Conservation (phyloP, 37 sponge, comb jelly and placozoan genomes). For the Corticium candelabrum region DNA sequence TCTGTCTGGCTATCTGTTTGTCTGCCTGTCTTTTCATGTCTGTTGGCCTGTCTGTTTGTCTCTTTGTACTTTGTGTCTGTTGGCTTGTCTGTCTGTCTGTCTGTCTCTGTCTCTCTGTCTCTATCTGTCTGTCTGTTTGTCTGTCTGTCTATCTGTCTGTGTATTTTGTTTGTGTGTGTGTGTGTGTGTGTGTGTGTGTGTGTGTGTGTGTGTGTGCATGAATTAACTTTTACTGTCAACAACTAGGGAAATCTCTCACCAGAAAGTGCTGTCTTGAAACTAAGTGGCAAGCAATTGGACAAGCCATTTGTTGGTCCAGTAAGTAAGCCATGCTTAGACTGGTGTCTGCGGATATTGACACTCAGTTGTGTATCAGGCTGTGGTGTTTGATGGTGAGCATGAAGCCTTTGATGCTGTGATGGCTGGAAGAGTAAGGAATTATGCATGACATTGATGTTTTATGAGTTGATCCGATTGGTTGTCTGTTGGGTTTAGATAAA, state of each 20-base stretch:
- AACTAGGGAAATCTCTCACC: constrained; percentile 1
- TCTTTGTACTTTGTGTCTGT: too few species aligned
- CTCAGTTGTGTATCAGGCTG: constrained; percentile 19
- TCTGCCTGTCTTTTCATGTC: not conserved
- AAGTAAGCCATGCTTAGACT: constrained; percentile 9
- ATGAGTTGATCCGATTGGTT: not conserved
- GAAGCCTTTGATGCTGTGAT: constrained; percentile 52
- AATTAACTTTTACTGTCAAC: not conserved
- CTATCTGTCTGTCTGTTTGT: too few species aligned
- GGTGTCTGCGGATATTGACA: not conserved
- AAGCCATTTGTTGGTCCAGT: constrained; percentile 58
- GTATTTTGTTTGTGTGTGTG: not conserved
- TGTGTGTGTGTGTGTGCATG: not conserved
- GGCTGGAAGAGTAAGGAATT: constrained; percentile 27
- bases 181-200: not conserved
- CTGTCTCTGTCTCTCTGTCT: too few species aligned
- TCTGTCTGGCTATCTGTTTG: not conserved
- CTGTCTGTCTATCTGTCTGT: too few species aligned
- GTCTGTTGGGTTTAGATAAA: constrained; percentile 23
- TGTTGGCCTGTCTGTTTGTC: not conserved
- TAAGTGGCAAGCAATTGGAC: constrained; percentile 55
- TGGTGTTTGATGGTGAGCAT: constrained; percentile 60
- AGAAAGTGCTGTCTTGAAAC: constrained; percentile 62
- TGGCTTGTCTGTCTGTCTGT: too few species aligned
- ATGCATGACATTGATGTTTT: too few species aligned